These are phyloP conservation scores for Nannospalax galili DNA, from an alignment of 2,113 vertebrate species.

Conservation along the genomic window DNA sequence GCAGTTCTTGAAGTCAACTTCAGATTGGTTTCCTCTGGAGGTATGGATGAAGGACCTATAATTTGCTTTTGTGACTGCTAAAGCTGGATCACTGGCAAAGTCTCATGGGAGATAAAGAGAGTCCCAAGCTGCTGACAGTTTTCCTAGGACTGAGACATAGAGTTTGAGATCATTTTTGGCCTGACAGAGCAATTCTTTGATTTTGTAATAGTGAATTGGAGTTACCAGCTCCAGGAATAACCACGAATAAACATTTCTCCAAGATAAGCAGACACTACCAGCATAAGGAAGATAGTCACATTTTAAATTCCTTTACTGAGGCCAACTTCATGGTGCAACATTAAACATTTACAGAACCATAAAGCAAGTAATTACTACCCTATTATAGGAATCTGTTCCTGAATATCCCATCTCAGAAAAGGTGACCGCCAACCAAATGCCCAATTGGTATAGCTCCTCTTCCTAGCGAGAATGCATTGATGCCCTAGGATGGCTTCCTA, in stretches of 20 bases:
- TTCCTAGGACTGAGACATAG: neutral
- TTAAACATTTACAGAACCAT: neutral
- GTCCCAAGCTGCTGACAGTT: slow-evolving; percentile 56
- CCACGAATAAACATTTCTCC: neutral
- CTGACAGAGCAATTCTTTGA: neutral
- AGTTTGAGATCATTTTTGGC: neutral
- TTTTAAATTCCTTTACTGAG: slow-evolving; percentile 19
- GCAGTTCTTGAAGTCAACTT: slow-evolving; percentile 67
- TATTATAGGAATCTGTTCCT: fast-evolving
- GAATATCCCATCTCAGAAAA: neutral
- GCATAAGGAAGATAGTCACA: neutral
- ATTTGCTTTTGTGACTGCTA: neutral
- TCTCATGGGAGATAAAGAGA: slow-evolving; percentile 48
- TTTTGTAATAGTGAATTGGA: neutral
- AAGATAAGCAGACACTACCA: neutral
- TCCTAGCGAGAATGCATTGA: fast-evolving
- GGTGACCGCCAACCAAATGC: neutral
- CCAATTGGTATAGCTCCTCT: neutral
- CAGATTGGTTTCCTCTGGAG: slow-evolving; percentile 53
- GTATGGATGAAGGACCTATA: slow-evolving; percentile 49
- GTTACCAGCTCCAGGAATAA: neutral
- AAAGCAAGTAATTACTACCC: neutral
- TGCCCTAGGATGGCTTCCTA: neutral
- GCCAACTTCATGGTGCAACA: neutral
- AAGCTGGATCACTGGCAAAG: neutral